Conservation (phyloP, 2,797 vertebrate species). For the Peromyscus nudipes region DNA sequence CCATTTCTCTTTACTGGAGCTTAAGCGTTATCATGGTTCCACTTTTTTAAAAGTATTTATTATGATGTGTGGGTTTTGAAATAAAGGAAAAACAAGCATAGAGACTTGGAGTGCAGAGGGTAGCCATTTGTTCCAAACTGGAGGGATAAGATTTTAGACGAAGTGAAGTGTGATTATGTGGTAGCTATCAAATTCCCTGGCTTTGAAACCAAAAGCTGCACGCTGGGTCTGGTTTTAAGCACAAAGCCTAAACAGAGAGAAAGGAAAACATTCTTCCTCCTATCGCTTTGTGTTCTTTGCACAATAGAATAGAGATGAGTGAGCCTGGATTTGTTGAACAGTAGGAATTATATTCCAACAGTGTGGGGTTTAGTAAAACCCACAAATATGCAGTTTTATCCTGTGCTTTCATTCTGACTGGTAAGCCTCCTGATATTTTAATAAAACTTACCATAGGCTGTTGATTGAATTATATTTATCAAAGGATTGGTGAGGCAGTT, state of each 20-base stretch:
- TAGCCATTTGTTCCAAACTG: conserved; percentile 28
- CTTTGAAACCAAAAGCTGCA: conserved; percentile 62
- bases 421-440: conserved; percentile 82
- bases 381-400: conserved; percentile 76
- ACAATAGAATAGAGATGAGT: conserved; percentile 72
- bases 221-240: conserved; percentile 74
- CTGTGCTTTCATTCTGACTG: conserved; percentile 72
- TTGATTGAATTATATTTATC: conserved; percentile 80
- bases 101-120: conserved; percentile 26
- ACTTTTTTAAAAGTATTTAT: not conserved
- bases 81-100: conserved; percentile 50
- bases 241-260: conserved; percentile 73
- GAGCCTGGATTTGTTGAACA: conserved; percentile 77
- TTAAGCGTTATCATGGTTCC: conserved; percentile 42
- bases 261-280: conserved; percentile 75
- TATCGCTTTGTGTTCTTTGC: conserved; percentile 73
- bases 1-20: conserved; percentile 39
- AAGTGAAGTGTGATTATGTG: conserved; percentile 32
- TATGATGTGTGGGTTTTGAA: conserved; percentile 49
- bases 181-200: conserved; percentile 64
- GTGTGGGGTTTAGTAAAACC: conserved; percentile 74
- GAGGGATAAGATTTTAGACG: conserved; percentile 35
- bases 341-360: conserved; percentile 75
- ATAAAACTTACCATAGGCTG: conserved; percentile 71
- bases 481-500: conserved; percentile 58